These are phyloP conservation scores for Gasteruption jaculator DNA, from an alignment of 2,888 invertebrate genomes.

Conservation along the genomic window DNA sequence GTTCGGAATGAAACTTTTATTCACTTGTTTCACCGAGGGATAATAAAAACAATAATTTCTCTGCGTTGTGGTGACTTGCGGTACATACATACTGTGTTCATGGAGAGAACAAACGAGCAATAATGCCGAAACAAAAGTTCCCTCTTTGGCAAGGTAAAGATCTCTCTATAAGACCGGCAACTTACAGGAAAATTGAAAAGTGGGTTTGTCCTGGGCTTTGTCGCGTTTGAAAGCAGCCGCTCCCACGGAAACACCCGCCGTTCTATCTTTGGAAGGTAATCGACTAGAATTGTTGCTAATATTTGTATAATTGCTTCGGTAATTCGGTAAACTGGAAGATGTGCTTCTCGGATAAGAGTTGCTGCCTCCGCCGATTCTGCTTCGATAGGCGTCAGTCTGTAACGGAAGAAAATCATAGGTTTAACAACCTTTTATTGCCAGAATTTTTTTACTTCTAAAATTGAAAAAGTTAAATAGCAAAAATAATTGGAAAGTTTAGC, in stretches of 20 bases:
- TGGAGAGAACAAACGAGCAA: too few species aligned
- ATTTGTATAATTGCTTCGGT: constrained; percentile 37
- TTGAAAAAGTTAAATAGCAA: too few species aligned
- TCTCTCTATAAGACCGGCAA: constrained; percentile 1
- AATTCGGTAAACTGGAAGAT: constrained; percentile 35
- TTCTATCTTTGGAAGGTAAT: constrained; percentile 35
- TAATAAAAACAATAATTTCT: too few species aligned
- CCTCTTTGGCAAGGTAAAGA: neutral
- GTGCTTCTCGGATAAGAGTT: constrained; percentile 33
- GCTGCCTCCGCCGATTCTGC: constrained; percentile 28
- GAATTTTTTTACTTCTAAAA: too few species aligned
- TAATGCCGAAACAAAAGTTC: too few species aligned
- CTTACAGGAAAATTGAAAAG: constrained; percentile 43
- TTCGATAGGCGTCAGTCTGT: constrained; percentile 40
- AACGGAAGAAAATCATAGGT: constrained; percentile 21
- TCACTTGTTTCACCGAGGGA: too few species aligned
- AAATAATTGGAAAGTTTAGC: too few species aligned
- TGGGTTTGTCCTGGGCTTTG: constrained; percentile 37
- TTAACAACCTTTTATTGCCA: too few species aligned
- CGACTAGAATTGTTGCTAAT: constrained; percentile 32
- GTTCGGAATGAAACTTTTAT: too few species aligned
- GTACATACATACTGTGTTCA: too few species aligned
- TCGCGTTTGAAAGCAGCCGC: constrained; percentile 37
- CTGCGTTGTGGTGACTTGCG: too few species aligned
- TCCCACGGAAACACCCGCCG: constrained; percentile 31